A percentile compares a stretch with the other conserved stretches of the same genome.
Conservation (phyloP, 2,113 vertebrate species). For the Nibea albiflora region DNA sequence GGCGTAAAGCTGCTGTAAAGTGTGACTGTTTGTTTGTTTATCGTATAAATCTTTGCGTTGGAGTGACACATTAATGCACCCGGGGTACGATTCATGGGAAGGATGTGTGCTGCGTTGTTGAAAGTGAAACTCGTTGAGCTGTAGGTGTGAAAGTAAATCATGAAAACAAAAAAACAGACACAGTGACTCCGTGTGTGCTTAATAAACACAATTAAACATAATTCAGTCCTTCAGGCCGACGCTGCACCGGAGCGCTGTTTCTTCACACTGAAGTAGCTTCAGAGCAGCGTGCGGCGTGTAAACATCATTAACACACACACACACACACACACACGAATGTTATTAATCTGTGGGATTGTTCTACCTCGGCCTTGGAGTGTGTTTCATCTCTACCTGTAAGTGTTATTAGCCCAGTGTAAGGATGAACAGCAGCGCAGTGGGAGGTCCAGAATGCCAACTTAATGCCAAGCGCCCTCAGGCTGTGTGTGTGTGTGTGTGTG, state of each 20-base stretch:
- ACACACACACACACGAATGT: too few species aligned
- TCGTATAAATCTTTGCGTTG: neutral
- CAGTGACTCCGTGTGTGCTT: neutral
- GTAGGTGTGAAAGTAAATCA: conserved; percentile 36
- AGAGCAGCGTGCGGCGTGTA: neutral
- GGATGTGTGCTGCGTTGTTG: neutral
- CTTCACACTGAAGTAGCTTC: neutral
- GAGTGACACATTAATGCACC: neutral
- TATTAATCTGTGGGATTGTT: neutral
- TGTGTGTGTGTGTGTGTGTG: conserved; percentile 2
- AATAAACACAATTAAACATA: neutral
- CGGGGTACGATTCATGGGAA: neutral
- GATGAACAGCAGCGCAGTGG: conserved; percentile 11
- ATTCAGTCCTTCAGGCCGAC: neutral
- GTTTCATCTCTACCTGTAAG: conserved; percentile 59
- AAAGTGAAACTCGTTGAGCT: conserved; percentile 1
- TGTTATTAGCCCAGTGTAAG: conserved; percentile 18
- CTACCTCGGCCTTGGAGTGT: conserved; percentile 1
- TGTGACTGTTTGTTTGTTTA: neutral
- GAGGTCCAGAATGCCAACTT: conserved; percentile 53
- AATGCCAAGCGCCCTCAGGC: conserved; percentile 41
- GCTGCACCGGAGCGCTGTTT: neutral
- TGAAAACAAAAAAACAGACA: conserved; percentile 32
- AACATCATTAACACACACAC: neutral
- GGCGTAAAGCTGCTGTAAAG: neutral